Conservation (phyloP, 2,797 vertebrate species). For the Acridotheres tristis region DNA sequence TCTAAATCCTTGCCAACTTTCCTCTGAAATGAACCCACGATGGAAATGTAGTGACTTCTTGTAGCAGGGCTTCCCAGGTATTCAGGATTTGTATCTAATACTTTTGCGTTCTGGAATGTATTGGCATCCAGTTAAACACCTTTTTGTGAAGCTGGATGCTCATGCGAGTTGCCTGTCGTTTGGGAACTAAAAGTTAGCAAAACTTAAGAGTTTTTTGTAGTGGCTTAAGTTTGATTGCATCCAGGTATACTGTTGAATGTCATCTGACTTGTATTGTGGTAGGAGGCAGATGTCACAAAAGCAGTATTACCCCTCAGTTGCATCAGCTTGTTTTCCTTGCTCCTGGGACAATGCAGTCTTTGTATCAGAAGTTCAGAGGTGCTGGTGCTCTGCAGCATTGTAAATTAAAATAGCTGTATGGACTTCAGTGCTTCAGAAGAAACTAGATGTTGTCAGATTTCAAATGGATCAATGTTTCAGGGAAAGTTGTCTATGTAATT, state of each 20-base stretch:
- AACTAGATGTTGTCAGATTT: neutral
- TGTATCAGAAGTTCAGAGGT: neutral
- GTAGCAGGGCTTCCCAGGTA: neutral
- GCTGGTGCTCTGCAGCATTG: neutral
- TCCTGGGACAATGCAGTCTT: neutral
- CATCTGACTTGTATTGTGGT: neutral
- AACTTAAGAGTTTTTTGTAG: neutral
- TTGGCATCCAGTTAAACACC: neutral
- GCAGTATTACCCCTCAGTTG: neutral
- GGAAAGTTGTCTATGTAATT: neutral
- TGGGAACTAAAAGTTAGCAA: neutral
- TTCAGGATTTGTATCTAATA: neutral
- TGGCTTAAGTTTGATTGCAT: neutral
- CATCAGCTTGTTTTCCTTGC: constrained; percentile 32
- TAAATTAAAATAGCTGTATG: neutral
- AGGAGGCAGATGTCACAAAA: neutral
- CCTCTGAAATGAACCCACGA: neutral
- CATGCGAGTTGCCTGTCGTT: fast-evolving
- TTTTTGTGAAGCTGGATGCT: neutral
- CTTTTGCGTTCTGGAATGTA: neutral
- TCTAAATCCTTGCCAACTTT: neutral
- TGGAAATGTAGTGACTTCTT: neutral
- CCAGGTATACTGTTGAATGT: neutral
- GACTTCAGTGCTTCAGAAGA: neutral
- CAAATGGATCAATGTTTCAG: neutral